Base-by-base conservation (phyloP, 2,797 vertebrate species). In the Microtus agrestis region DNA sequence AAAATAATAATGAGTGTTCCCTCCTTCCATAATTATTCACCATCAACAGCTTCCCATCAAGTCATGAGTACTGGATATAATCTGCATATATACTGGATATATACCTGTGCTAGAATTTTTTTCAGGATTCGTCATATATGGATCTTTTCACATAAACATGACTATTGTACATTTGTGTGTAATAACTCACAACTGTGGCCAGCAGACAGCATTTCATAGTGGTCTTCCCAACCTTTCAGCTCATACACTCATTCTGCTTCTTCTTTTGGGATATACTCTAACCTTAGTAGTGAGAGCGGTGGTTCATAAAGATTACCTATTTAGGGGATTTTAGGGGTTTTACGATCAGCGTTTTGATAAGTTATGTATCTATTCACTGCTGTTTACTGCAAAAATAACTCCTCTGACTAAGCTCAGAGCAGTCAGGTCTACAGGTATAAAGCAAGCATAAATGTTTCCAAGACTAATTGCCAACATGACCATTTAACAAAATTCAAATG, bases 51-150 rank as follows among this genome's bases (percentile, higher is more conserved):
- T 31, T 19, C 40, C 43, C 27, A 43, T 19, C 31, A 82, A 21
- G 51, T 61, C 1, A 0, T 11, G 15, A 2, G 29, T 10, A 10
- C 40, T 63, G 15, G 25, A 31, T 40, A 46, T 13, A 31, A 46
- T 46, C 29, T 84, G 19, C 40, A 21, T 13, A 51, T 51, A 51
- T 9, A 9, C 27, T 61, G 14, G 23, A 43, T 40, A 46, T 12
- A 29, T 12, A 31, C 12, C 9, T 34, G 21, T 63, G 8, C 37
- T 43, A 31, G 29, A 0, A 12, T 46, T 13, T 17, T 59, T 61
- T 69, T 51, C 4, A 51, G 19, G 31, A 6, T 27, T 86, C 23
- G 7, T 6, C 6, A 34, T 69, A 48, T 34, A 25, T 1, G 1
- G 13, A n/a, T 51, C 63, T 69, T 25, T 27, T 21, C 19, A 51